phyloP scores from a whole-genome alignment of 2,797 vertebrate genomes.

The Tympanoctomys barrerae region DNA sequence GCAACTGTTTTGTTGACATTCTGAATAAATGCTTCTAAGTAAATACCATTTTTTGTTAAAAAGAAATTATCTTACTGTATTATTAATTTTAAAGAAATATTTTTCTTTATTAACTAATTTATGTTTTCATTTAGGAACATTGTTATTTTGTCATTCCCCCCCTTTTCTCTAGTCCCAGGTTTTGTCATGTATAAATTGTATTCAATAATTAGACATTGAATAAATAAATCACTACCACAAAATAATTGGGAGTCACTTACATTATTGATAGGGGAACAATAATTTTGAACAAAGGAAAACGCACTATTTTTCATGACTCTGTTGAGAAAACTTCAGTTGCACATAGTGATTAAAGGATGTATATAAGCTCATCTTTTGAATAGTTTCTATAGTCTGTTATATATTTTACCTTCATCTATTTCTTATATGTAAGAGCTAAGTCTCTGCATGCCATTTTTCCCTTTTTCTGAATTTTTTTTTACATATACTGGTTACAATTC shows the following conservation, averaged over 20 bases:
- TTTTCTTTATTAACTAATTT: neutral
- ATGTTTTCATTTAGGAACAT: neutral
- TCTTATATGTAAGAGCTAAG: neutral
- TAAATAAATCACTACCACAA: neutral
- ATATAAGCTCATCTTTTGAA: neutral
- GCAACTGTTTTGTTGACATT: too few species aligned
- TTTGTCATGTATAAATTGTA: neutral
- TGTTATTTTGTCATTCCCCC: neutral
- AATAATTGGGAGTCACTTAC: neutral
- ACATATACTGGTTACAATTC: neutral
- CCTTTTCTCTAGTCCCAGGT: neutral
- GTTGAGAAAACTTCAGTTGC: neutral
- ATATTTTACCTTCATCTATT: neutral
- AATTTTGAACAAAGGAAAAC: neutral
- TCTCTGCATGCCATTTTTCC: neutral
- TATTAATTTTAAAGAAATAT: neutral
- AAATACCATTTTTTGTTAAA: too few species aligned
- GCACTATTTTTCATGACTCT: neutral
- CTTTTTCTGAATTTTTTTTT: neutral
- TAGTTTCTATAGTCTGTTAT: neutral
- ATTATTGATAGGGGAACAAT: neutral
- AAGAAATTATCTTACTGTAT: neutral
- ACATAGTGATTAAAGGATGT: neutral
- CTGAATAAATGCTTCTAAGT: too few species aligned
- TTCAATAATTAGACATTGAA: neutral